phyloP scores from a whole-genome alignment of 2,888 invertebrate genomes.

The Biston betularia region DNA sequence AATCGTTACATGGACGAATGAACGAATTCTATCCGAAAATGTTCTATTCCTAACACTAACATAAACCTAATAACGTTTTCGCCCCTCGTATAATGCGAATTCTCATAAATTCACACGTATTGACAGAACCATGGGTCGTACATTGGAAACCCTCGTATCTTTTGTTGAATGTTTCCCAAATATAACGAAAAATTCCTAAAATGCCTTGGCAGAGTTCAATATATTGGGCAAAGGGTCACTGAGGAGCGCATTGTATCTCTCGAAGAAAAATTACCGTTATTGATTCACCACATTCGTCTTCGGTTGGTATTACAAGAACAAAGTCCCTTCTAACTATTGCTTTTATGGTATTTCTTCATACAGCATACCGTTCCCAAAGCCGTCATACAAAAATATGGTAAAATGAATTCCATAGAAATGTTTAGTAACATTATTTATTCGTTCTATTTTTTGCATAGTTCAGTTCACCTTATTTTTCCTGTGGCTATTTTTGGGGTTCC shows the following conservation, averaged over 20 bases:
- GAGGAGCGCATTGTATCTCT: slow-evolving; percentile 31
- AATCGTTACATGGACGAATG: slow-evolving; percentile 6
- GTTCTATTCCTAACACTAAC: slow-evolving; percentile 29
- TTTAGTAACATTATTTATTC: not conserved
- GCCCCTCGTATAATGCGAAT: slow-evolving; percentile 51
- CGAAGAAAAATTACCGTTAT: slow-evolving; percentile 27
- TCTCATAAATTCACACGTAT: slow-evolving; percentile 72
- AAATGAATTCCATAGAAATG: not conserved
- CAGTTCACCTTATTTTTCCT: too few species aligned
- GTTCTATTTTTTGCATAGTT: not conserved
- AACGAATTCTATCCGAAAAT: slow-evolving; percentile 5
- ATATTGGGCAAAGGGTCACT: slow-evolving; percentile 55
- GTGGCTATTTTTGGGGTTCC: too few species aligned
- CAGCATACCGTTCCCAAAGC: not conserved
- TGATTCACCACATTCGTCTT: slow-evolving; percentile 27
- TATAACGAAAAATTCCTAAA: slow-evolving; percentile 67
- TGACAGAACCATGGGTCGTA: slow-evolving; percentile 64
- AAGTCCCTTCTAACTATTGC: slow-evolving; percentile 10
- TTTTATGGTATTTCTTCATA: slow-evolving; percentile 13
- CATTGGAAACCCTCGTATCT: slow-evolving; percentile 69
- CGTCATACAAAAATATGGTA: not conserved
- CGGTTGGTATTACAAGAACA: slow-evolving; percentile 11
- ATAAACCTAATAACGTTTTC: slow-evolving; percentile 31
- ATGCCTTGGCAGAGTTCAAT: slow-evolving; percentile 62
- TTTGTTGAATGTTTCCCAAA: slow-evolving; percentile 65